Conservation (phyloP, 2,113 vertebrate species). For the Ibidorhyncha struthersii region DNA sequence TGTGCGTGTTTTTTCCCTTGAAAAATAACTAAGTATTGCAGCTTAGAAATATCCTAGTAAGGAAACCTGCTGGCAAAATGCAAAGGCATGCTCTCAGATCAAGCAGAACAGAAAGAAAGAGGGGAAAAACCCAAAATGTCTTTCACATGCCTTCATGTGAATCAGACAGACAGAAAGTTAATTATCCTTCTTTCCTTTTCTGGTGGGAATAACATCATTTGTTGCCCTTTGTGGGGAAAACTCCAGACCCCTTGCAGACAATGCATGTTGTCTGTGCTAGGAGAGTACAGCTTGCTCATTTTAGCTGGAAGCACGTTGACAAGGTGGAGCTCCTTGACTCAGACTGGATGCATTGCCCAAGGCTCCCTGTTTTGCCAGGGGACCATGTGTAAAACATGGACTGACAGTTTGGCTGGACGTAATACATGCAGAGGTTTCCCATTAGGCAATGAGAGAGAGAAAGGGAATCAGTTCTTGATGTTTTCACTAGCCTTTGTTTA, state of each 20-base stretch:
- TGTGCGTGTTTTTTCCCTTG: not conserved
- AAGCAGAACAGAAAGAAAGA: not conserved
- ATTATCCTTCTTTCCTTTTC: not conserved
- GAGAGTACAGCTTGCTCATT: not conserved
- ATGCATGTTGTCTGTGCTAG: not conserved
- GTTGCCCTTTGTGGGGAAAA: not conserved
- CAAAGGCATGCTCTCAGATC: not conserved
- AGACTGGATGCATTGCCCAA: not conserved
- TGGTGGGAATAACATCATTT: not conserved
- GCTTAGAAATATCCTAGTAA: not conserved
- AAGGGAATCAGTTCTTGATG: not conserved
- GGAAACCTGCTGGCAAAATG: not conserved
- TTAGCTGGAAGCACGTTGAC: not conserved
- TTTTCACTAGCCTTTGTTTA: not conserved
- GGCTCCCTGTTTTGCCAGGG: not conserved
- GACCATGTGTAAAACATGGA: not conserved
- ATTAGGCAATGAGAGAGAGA: not conserved
- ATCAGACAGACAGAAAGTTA: not conserved
- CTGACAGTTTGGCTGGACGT: not conserved
- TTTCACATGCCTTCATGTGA: not conserved
- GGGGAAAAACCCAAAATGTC: not conserved
- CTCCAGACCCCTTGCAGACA: not conserved
- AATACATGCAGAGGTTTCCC: not conserved
- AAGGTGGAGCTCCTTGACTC: not conserved
- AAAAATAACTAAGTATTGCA: not conserved